A percentile compares a stretch with the other conserved stretches of the same genome.
Evolutionary conservation across 1,140 invertebrate species (phyloP).

Genomic region (Palaemon carinicauda): DNA sequence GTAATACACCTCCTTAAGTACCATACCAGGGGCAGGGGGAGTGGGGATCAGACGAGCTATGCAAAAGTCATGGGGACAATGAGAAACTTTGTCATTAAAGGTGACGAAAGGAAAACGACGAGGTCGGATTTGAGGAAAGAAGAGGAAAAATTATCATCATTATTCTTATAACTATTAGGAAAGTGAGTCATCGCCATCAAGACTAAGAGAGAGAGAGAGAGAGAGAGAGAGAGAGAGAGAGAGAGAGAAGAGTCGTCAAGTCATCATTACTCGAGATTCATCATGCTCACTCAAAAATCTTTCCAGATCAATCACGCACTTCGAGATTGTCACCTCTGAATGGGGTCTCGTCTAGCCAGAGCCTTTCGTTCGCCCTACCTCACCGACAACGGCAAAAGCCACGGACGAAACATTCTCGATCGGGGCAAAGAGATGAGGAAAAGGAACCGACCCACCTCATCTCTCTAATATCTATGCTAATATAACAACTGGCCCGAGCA

Average conservation of each 20-base stretch:
- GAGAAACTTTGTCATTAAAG: not conserved
- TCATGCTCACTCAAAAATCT: conserved; percentile 53
- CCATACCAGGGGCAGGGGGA: not conserved
- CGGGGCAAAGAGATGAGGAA: not conserved
- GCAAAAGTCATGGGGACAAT: not conserved
- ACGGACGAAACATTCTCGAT: conserved; percentile 33
- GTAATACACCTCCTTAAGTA: too few relatives aligned
- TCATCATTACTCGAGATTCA: conserved; percentile 22
- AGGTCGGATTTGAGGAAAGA: not conserved
- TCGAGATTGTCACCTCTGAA: conserved; percentile 22
- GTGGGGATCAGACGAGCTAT: not conserved
- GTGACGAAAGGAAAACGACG: not conserved
- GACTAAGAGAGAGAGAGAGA: not conserved
- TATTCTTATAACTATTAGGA: not conserved
- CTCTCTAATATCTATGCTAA: conserved; percentile 55
- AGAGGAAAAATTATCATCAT: not conserved
- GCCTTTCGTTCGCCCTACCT: conserved; percentile 27
- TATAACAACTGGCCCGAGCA: conserved; percentile 49
- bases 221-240: not conserved
- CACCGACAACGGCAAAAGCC: not conserved
- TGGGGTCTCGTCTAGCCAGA: conserved; percentile 5
- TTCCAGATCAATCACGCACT: conserved; percentile 47
- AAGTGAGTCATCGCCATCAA: not conserved
- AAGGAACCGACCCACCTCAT: not conserved
- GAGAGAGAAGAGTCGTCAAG: not conserved